These are phyloP conservation scores for Proterorhinus semilunaris DNA, from an alignment of 2,113 vertebrate genomes.

Conservation along the genomic window DNA sequence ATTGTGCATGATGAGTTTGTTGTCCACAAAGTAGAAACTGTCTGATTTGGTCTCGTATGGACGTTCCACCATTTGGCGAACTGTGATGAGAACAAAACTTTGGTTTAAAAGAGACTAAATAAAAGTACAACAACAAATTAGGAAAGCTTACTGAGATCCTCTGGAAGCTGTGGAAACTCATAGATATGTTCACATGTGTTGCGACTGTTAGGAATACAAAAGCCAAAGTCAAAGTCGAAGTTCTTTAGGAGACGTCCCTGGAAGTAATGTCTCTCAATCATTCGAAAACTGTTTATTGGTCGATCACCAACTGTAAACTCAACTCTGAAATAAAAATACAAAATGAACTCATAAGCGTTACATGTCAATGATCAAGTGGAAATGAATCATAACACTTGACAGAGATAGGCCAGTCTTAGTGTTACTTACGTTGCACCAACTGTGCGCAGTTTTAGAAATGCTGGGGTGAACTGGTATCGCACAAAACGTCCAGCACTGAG, in stretches of 20 bases:
- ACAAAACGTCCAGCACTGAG: conserved; percentile 91
- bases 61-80: conserved; percentile 92
- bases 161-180: conserved; percentile 96
- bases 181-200: conserved; percentile 99
- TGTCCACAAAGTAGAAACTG: conserved; percentile 99
- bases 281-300: conserved; percentile 92
- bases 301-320: conserved; percentile 97
- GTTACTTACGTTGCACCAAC: conserved; percentile 95
- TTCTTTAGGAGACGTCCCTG: conserved; percentile 94
- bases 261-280: conserved; percentile 99
- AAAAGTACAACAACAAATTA: not conserved
- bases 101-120: not conserved
- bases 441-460: conserved; percentile 90
- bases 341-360: not conserved
- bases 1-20: conserved; percentile 99
- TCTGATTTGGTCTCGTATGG: conserved; percentile 97
- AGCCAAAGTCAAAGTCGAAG: conserved; percentile 98
- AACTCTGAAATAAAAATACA: conserved; percentile 76
- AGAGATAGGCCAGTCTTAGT: not conserved
- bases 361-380: not conserved
- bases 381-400: not conserved
- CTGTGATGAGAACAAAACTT: conserved; percentile 62
- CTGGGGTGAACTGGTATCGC: conserved; percentile 97
- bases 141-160: conserved; percentile 88
- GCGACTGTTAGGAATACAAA: conserved; percentile 97